Base-by-base conservation (phyloP, 1,140 invertebrate genomes). In the Trichonephila clavata region DNA sequence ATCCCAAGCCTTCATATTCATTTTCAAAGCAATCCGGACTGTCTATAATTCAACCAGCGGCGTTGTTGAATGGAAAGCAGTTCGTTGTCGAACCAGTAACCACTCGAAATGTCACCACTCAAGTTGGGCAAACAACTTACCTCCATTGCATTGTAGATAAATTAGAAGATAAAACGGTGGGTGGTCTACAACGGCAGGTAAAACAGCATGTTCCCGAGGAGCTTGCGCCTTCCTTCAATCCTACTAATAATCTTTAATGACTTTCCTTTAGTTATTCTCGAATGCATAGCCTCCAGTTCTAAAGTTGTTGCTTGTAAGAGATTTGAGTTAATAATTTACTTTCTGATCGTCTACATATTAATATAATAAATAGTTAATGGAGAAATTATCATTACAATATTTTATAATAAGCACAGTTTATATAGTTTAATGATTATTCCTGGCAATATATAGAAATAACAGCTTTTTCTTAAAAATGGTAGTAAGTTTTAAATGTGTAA, bases 151-250 rank as follows among this genome's bases (percentile, higher is more conserved):
- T 97, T 95, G 98, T 98, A 95, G 98, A 97, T 94, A 96, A 98
- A 91, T 96, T 98, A n/a, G 97, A 98, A 95, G 98, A 98, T 96
- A 98, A 98, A 97, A 98, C 97, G 95, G 98, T 98, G 95, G 97
- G 97, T 96, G 86, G 86, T 43, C 92, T 89, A 43, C 92, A 93
- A 21, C 65, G 92, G 16, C 92, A 93, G 92, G 92, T 93, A 93
- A 93, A 63, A n/a, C 90, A 93, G 91, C 91, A 93, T 93, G 91
- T 87, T 92, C 90, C 90, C 32, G n/a, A 43, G 90, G 80, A 86
- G 90, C 80, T 57, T 65, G 71, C 87, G 6, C 14, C 6, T 32
- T 86, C 39, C 68, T 27, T 21, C 84, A 63, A 7, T 86, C 57
- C 84, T 63, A 84, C n/a, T 77, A 77, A 77, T 77, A 24, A 6